These are phyloP conservation scores for Pantherophis vulpinus DNA, from an alignment of 2,797 vertebrate species.

Conservation along the genomic window DNA sequence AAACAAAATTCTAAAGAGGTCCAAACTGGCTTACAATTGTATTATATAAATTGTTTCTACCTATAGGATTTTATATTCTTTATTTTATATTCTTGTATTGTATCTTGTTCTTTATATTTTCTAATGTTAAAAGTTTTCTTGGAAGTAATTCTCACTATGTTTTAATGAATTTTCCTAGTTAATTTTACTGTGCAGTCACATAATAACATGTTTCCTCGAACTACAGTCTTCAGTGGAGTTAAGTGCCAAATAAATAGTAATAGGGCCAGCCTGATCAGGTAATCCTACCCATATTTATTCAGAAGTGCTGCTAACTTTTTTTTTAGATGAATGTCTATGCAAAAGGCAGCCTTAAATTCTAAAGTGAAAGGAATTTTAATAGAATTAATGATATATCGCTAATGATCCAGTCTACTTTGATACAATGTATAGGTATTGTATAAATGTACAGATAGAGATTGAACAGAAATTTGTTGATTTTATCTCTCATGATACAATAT, in stretches of 20 bases:
- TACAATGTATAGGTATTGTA: neutral
- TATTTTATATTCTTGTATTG: neutral
- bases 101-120: neutral
- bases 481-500: neutral
- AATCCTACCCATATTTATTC: neutral
- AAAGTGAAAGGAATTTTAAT: neutral
- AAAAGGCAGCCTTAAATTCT: neutral
- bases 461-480: neutral
- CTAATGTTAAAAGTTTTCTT: neutral
- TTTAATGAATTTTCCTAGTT: neutral
- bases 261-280: neutral
- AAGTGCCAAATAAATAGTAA: neutral
- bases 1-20: neutral
- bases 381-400: neutral
- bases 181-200: neutral
- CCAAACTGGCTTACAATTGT: neutral
- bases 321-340: neutral
- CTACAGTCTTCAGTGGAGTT: neutral
- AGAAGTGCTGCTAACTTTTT: neutral
- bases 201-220: neutral
- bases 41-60: neutral
- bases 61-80: neutral
- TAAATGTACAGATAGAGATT: neutral
- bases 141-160: neutral
- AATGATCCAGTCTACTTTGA: neutral